Evolutionary conservation across 2,888 invertebrate genomes (phyloP).

Genomic region (Himalopsyche japonica): DNA sequence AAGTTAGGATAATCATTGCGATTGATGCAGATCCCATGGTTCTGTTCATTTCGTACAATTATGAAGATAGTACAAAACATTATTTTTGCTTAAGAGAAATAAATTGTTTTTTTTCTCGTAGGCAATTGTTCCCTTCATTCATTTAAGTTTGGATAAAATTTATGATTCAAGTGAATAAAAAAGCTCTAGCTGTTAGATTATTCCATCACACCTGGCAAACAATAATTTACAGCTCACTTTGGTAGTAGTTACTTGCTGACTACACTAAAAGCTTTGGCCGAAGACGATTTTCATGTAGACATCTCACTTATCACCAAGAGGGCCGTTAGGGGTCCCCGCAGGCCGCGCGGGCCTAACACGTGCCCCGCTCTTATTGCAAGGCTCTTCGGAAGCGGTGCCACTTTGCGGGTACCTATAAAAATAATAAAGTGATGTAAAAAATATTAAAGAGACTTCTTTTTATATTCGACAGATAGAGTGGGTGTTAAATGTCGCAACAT

Average conservation of each 20-base stretch:
- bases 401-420: neutral
- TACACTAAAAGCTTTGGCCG: neutral
- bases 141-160: too few relatives aligned
- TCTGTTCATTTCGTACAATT: too few relatives aligned
- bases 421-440: neutral
- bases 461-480: neutral
- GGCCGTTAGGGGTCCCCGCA: neutral
- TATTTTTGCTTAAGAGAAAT: too few relatives aligned
- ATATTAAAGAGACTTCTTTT: neutral
- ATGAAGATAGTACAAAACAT: too few relatives aligned
- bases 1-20: too few relatives aligned
- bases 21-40: too few relatives aligned
- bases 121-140: too few relatives aligned
- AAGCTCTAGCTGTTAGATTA: neutral
- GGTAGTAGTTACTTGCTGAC: neutral
- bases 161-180: too few relatives aligned
- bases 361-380: neutral
- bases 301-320: neutral
- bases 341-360: neutral
- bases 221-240: neutral
- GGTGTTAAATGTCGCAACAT: neutral
- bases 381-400: neutral
- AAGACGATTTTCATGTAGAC: neutral
- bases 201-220: neutral
- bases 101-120: too few relatives aligned